A percentile compares a stretch with the other conserved stretches of the same genome.
Conservation (phyloP, 2,888 invertebrate genomes). For the Blomia tropicalis region DNA sequence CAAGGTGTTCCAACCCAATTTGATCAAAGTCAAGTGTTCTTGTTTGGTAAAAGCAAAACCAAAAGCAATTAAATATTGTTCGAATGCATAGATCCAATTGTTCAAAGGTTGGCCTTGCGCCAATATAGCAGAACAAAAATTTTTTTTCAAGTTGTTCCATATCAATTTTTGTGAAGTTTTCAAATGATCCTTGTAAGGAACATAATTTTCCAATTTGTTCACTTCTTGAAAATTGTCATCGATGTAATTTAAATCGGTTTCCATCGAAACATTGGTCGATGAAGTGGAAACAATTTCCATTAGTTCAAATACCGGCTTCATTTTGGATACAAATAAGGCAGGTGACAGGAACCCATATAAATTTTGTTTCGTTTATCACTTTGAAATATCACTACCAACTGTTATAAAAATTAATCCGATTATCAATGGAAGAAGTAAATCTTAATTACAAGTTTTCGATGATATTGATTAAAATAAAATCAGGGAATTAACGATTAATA, state of each 20-base stretch:
- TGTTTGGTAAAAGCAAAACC: slow-evolving; percentile 74
- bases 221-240: slow-evolving; percentile 49
- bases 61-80: slow-evolving; percentile 56
- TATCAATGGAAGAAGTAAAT: too few relatives aligned
- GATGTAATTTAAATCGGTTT: background rate
- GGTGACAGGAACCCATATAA: too few relatives aligned
- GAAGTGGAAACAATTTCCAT: background rate
- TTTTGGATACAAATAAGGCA: too few relatives aligned
- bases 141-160: slow-evolving; percentile 57
- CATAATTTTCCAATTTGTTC: slow-evolving; percentile 50
- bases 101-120: slow-evolving; percentile 39
- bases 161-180: slow-evolving; percentile 54
- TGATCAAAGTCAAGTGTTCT: slow-evolving; percentile 66
- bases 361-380: too few relatives aligned
- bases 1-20: slow-evolving; percentile 34
- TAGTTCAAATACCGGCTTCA: background rate
- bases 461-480: too few relatives aligned
- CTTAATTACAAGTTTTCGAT: too few relatives aligned
- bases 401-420: too few relatives aligned
- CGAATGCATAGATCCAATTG: slow-evolving; percentile 16
- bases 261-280: background rate
- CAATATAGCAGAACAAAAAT: slow-evolving; percentile 44
- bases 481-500: too few relatives aligned
- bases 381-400: too few relatives aligned
- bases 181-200: slow-evolving; percentile 56